Evolutionary conservation across 1,140 invertebrate genomes (phyloP), one percentile per base, ranked within the genome.

Genomic region (Agrilus planipennis): DNA sequence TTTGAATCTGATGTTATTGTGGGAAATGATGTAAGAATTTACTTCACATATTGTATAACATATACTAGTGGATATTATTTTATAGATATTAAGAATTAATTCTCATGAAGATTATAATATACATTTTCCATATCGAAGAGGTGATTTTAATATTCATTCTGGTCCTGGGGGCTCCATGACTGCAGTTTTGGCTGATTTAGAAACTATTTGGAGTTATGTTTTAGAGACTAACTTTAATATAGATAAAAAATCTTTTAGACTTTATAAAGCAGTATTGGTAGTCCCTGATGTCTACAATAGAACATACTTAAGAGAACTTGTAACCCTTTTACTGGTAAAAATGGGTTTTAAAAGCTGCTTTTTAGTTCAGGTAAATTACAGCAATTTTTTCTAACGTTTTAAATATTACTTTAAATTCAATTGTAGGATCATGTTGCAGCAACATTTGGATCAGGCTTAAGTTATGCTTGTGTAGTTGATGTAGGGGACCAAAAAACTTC

Each of bases 401-500:
- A 31, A 37, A 14, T 29, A 3, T 44, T 27, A 14, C 39, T 22
- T 30, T 22, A 25, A 25, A 31, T 32, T 39, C 30, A 47, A 52
- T 44, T 55, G 7, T 61, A 89, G 76, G 86, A 90, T 64, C 85
- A 88, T 55, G 89, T 94, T 2, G 89, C 88, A 25, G 88, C 90
- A 2, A 91, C 89, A 12, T 95, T 94, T 70, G 92, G 91, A 12
- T 84, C 89, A 27, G 91, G 91, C 14, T 68, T 95, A 11, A 82
- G 85, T 17, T 86, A 80, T 61, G 90, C 89, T 6, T 95, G 91
- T 70, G 89, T 96, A 11, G 83, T 97, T 5, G 91, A 97, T 63
- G 81, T 95, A 31, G 92, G 92, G 0, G 89, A 93, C 60, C 86
- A 93, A 61, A 95, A 96, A 68, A 93, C 88, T 1, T 88, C 89